Base-by-base conservation (phyloP, 2,888 invertebrate genomes). In the Tubulanus polymorphus region DNA sequence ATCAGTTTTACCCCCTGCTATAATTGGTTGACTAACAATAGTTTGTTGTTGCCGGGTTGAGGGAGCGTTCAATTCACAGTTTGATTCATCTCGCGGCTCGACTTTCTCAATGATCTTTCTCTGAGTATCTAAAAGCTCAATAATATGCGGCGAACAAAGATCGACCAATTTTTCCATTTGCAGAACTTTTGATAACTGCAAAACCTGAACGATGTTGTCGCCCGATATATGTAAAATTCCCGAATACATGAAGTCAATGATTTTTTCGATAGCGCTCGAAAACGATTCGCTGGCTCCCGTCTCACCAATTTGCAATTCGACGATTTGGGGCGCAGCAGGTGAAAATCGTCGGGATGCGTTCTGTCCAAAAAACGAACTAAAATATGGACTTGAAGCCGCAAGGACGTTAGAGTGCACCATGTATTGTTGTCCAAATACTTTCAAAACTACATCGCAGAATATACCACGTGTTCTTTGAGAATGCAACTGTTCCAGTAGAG, bases 231-330 rank as follows among this genome's bases (percentile, higher is more conserved):
- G 53, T 12, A 77, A 65, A 8, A 57, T 59, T 26, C 72, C 69
- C 1, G 73, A 74, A 61, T 78, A 78, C 65, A 77, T 71, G 53
- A 67, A 78, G 47, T 75, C 72, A 27, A 78, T 67, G 12, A 78
- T 67, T 37, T 63, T 63, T 37, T 62, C 54, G 18, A 77, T 71
- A 25, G 75, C 76, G 10, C 65, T 65, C 23, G 64, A 64, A 49
- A 75, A 75, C 18, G 63, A 66, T 30, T 59, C 60, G 28, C 71
- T 69, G 8, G 59, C 63, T 23, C 64, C 64, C 3, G 26, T 35
- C 2, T 71, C 70, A 35, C 74, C 73, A 2, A 76, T 74, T 41
- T 74, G 74, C 51, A 76, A 74, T 61, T 76, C 75, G 23, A 76
- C 75, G 15, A 75, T 62, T 54, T 75, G 76, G 15, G 75, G 75